Base-by-base conservation (phyloP, 2,888 invertebrate genomes). In the Cheilosia vernalis region DNA sequence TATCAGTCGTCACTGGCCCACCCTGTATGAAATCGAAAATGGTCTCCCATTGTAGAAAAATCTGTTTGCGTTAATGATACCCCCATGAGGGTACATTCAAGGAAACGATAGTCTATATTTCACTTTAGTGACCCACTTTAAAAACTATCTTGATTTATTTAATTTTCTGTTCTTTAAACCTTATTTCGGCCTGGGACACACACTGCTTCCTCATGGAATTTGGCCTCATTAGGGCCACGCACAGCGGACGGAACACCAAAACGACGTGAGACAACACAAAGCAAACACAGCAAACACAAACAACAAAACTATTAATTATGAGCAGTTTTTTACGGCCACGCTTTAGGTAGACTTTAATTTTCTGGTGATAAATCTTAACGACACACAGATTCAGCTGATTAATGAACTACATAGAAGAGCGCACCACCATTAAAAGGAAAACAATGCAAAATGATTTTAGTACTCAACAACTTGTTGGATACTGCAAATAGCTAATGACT, bases 271-370 rank as follows among this genome's bases (percentile, higher is more conserved):
- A 63, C 61, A 55, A 58, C 13, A 42, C n/a, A 53, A 55, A 72
- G 55, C 10, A 33, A 58, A 53, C 4, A 70, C n/a, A n/a, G n/a
- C n/a, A n/a, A 55, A 58, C 13, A 42, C 10, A 33, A 58, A 53
- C 4, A 72, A 60, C 40, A 53, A 72, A 61, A 53, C 27, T 51
- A 37, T 63, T 74, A 63, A 74, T 81, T 81, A 76, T 69, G 42
- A 55, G 61, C 61, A 49, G 51, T 53, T 64, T 51, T 27, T 40
- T 15, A 24, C 30, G 44, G 37, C 64, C 58, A 53, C 77, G 40
- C n/a, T 47, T 27, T 61, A 60, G 40, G 61, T 19, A 55, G 44
- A 74, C 40, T 64, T 51, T n/a, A 47, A 74, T 67, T 67, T 63
- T 24, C 3, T 24, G 74, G 40, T 81, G 42, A 67, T 81, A 49